phyloP scores from a whole-genome alignment of 2,113 vertebrate species.

The Trichomycterus rosablanca region DNA sequence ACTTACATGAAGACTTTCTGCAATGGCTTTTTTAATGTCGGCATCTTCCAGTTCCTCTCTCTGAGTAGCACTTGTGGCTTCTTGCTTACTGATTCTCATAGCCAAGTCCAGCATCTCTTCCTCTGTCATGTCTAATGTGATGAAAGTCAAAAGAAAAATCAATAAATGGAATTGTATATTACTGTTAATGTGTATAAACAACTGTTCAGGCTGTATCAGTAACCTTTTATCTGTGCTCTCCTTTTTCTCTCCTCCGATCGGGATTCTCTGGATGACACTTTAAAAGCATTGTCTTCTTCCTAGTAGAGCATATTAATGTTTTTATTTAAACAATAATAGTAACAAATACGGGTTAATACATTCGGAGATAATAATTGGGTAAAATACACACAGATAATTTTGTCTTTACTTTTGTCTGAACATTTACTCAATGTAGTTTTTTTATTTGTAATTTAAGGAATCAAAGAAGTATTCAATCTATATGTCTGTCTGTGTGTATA shows the following conservation, averaged over 20 bases:
- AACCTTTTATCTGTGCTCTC: conserved; percentile 23
- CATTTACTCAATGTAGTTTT: no score
- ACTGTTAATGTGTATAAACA: not conserved
- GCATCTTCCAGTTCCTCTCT: conserved; percentile 77
- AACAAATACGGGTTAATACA: no score
- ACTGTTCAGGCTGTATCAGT: not conserved
- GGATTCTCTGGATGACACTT: not conserved
- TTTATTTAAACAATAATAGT: no score
- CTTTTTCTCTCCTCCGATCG: conserved; percentile 25
- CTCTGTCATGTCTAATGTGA: conserved; percentile 83
- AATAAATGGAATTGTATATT: no score
- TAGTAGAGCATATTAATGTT: not conserved
- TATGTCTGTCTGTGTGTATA: no score
- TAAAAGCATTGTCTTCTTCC: conserved; percentile 6
- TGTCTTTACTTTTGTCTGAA: no score
- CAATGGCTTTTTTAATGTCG: conserved; percentile 83
- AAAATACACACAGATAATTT: no score
- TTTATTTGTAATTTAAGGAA: no score
- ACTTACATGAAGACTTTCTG: conserved; percentile 83
- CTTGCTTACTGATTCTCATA: conserved; percentile 83
- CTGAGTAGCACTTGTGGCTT: conserved; percentile 72
- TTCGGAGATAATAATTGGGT: no score
- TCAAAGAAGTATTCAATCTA: no score
- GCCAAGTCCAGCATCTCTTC: conserved; percentile 91
- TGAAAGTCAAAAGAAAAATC: conserved; percentile 1